phyloP scores from a whole-genome alignment of 2,113 vertebrate genomes.

The Nanorana parkeri region DNA sequence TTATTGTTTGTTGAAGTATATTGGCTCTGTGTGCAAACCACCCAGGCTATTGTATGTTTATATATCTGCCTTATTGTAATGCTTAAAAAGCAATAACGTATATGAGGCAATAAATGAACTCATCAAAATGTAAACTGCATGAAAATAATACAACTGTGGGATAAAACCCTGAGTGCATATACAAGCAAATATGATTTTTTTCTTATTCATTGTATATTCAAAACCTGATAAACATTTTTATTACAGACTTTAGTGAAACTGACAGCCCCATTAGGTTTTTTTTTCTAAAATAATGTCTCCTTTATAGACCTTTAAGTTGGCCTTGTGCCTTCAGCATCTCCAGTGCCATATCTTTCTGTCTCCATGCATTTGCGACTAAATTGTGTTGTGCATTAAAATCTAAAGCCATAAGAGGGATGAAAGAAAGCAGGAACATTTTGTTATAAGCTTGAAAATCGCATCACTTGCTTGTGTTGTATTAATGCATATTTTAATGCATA shows the following conservation, averaged over 20 bases:
- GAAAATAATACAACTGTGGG: constrained; percentile 13
- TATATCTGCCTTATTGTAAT: neutral
- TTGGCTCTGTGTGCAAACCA: neutral
- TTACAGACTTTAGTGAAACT: constrained; percentile 29
- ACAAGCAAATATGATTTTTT: constrained; percentile 26
- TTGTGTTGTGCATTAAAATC: constrained; percentile 42
- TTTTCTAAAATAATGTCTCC: constrained; percentile 25
- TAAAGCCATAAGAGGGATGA: constrained; percentile 18
- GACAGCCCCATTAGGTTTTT: constrained; percentile 42
- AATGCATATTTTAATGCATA: constrained; percentile 34
- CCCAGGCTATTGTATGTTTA: neutral
- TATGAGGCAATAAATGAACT: constrained; percentile 9
- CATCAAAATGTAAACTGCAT: constrained; percentile 33
- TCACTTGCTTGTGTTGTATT: constrained; percentile 22
- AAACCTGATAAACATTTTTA: constrained; percentile 13
- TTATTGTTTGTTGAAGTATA: neutral
- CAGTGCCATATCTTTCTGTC: constrained; percentile 14
- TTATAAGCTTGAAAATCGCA: constrained; percentile 16
- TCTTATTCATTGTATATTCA: constrained; percentile 14
- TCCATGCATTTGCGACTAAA: constrained; percentile 29
- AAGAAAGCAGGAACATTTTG: constrained; percentile 30
- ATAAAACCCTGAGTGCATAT: constrained; percentile 3
- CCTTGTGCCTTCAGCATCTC: constrained; percentile 16
- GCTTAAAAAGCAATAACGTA: constrained; percentile 28
- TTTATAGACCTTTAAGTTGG: constrained; percentile 38